Base-by-base conservation (phyloP, 1,140 invertebrate species). In the Zelostemma sp. region DNA sequence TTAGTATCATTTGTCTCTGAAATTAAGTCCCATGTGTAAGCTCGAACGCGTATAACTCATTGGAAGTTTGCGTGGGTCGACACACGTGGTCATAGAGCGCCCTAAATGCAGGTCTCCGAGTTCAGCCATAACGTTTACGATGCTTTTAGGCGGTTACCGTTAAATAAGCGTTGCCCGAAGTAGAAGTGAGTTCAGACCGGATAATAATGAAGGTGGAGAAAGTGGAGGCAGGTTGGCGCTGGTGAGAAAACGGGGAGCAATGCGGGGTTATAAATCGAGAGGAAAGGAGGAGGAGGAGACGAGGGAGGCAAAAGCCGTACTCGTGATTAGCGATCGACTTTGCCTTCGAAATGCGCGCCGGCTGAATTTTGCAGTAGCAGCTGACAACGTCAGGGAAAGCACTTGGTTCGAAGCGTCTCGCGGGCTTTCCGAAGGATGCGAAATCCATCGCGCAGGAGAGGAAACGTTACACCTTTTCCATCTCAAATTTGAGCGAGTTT, bases 101-200 rank as follows among this genome's bases (percentile, higher is more conserved):
- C 68, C 55, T 54, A 67, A 66, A 66, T 66, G 63, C 59, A 66
- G 62, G 55, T 59, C 54, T 62, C 61, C 63, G 68, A 66, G 59
- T 71, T 66, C 62, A 62, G 47, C 63, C 68, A 66, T 71, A 76
- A 72, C 68, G 63, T 76, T 73, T 76, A 73, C 71, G 71, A 72
- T 76, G 74, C 74, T 73, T 73, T 76, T 73, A 76, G 74, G 64
- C 63, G 66, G 74, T 70, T 63, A 62, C 62, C 63, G 71, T 73
- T 73, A 71, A 75, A 73, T 73, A 75, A 73, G 60, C 68, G 59
- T 60, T 56, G 65, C 62, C 60, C 65, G 28, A 8, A 68, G 43
- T 21, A 45, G 57, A 51, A 68, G 69, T 33, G 45, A 63, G 61
- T 63, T 66, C 55, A 46, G 55, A 40, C 58, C 46, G 58, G 61